Base-by-base conservation (phyloP, 2,888 invertebrate genomes). In the Alitta virens region DNA sequence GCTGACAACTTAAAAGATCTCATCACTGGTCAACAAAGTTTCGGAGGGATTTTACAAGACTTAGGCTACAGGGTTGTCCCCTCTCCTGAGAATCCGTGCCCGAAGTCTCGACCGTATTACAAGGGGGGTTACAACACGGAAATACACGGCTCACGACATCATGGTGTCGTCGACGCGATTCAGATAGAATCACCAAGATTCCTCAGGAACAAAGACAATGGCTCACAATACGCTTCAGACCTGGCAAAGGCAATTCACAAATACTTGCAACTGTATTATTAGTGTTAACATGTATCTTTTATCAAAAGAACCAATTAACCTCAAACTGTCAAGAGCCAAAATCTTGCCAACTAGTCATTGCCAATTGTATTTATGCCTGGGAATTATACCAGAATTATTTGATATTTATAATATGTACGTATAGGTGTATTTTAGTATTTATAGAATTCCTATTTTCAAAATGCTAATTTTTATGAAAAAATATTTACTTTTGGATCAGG, bases 41-140 rank as follows among this genome's bases (percentile, higher is more conserved):
- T 68, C 24, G 71, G 70, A 0, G 62, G 55, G 12, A 38, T 65
- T 2, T 46, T 71, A 18, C 51, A 65, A 40, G 23, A 54, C 3
- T 55, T 63, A n/a, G 69, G 66, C 1, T 71, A 61, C 56, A 60
- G 57, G 21, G 58, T 63, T n/a, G 68, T 71, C 2, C 71, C 71
- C 7, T 67, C 70, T 2, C 69, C 70, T 3, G 46, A 49, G 12
- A 50, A 65, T 33, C 61, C 55, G 12, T 49, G 55, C 5, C 70
- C 70, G 7, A 53, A 54, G 9, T 60, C 42, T 12, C 53, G 55
- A 1, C 12, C 43, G 5, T 71, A 63, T 57, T 71, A 63, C 62
- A 33, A 59, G 14, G 71, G 69, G 14, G 68, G 70, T 12, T 69
- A 68, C 60, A 71, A 65, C 56, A 68, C 66, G 3, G 42, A 26